phyloP scores from a whole-genome alignment of 2,113 vertebrate genomes.

The Capreolus pygargus region DNA sequence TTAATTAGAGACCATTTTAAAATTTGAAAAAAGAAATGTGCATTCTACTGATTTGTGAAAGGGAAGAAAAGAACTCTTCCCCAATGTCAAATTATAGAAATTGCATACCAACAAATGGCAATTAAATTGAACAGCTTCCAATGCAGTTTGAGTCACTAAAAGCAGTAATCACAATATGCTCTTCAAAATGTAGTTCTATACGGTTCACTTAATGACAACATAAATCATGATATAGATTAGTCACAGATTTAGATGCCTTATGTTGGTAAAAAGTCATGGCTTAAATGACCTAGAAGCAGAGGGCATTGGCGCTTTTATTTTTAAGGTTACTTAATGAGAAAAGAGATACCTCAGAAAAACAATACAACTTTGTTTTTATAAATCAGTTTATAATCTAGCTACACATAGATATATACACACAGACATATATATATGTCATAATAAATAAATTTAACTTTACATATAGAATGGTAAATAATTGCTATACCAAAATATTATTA shows the following conservation, averaged over 20 bases:
- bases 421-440: neutral
- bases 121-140: neutral
- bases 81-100: neutral
- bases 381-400: neutral
- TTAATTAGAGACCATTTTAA: neutral
- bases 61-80: neutral
- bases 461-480: neutral
- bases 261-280: neutral
- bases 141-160: neutral
- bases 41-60: neutral
- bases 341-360: neutral
- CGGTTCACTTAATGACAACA: neutral
- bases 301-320: neutral
- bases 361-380: neutral
- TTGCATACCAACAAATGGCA: neutral
- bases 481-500: neutral
- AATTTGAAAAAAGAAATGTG: neutral
- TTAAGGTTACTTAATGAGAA: neutral
- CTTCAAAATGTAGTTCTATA: neutral
- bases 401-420: neutral
- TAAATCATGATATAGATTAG: neutral
- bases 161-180: too few relatives aligned
- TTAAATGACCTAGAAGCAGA: neutral
- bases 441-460: neutral
- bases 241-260: neutral